A percentile compares a stretch with the other conserved stretches of the same genome.
These are phyloP conservation scores for Ammodytes dubius DNA, from an alignment of 2,113 vertebrate genomes.

Conservation along the genomic window DNA sequence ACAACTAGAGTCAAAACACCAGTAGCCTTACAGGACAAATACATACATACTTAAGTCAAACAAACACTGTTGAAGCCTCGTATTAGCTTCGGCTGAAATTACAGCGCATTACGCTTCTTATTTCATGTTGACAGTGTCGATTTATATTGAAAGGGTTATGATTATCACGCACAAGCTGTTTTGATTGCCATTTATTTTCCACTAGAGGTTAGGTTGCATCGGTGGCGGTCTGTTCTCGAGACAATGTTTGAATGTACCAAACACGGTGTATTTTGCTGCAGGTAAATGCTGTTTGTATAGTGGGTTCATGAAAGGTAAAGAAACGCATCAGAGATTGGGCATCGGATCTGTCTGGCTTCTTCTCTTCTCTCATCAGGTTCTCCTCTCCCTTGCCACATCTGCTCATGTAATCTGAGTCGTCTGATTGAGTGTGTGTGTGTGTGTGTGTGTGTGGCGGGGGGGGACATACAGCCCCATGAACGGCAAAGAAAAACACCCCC, in stretches of 20 bases:
- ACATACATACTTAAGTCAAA: background rate
- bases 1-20: background rate
- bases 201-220: background rate
- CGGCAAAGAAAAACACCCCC: background rate
- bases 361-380: conserved; percentile 35
- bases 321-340: conserved; percentile 7
- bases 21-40: background rate
- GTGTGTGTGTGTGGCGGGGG: too few relatives aligned
- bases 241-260: too few relatives aligned
- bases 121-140: background rate
- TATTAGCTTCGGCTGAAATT: background rate
- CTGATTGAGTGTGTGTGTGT: too few relatives aligned
- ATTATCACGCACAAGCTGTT: background rate
- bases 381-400: conserved; percentile 34
- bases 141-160: background rate
- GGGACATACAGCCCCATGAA: conserved; percentile 30
- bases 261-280: background rate
- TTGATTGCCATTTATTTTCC: background rate
- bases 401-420: conserved; percentile 39
- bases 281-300: background rate
- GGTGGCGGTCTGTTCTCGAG: background rate
- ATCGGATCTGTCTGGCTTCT: conserved; percentile 23
- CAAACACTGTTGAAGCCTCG: background rate
- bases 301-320: conserved; percentile 11
- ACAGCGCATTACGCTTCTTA: background rate